Evolutionary conservation across 2,888 invertebrate genomes (phyloP), one percentile per base, ranked within the genome.

Genomic region (Nymphalis polychloros): DNA sequence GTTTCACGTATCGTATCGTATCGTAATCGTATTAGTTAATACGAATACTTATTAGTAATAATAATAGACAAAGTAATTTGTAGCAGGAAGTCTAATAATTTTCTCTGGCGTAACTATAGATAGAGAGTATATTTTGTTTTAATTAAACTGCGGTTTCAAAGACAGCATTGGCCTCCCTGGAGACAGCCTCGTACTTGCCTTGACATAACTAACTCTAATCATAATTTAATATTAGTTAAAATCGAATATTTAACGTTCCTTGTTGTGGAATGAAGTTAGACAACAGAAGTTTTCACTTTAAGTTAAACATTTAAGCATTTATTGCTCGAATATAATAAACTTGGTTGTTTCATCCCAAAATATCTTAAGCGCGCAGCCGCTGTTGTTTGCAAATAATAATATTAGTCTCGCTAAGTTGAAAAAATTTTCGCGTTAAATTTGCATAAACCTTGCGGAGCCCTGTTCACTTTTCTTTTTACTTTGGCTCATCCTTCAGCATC

Each of bases 361-460:
- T 82, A 84, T 83, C 81, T 80, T 83, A 82, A 81, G 80, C 79
- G 77, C 76, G 75, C 79, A 77, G 78, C 83, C 84, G 80, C 81
- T 77, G 86, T 84, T 89, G 87, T 88, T 89, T 81, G 81, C 83
- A 88, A 89, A 88, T 87, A 88, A 89, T 87, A 89, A 88, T 86
- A 87, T 85, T 71, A 85, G 83, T 84, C 81, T 86, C 82, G 82
- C 84, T 75, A 87, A 90, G 86, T 89, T 86, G 82, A 88, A 89
- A 23, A 88, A 88, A 85, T 74, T 83, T 78, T 84, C 82, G 80
- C 86, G 85, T 85, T 80, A 87, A 88, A 91, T 92, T 91, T 87
- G 81, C 91, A 90, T 92, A 91, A 90, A 88, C 87, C 88, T 87
- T 80, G 82, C 80, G 79, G 76, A 81, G 82, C 81, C 80, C 79